These are phyloP conservation scores for Alviniconcha strummeri DNA, from an alignment of 2,888 invertebrate genomes.

Conservation along the genomic window DNA sequence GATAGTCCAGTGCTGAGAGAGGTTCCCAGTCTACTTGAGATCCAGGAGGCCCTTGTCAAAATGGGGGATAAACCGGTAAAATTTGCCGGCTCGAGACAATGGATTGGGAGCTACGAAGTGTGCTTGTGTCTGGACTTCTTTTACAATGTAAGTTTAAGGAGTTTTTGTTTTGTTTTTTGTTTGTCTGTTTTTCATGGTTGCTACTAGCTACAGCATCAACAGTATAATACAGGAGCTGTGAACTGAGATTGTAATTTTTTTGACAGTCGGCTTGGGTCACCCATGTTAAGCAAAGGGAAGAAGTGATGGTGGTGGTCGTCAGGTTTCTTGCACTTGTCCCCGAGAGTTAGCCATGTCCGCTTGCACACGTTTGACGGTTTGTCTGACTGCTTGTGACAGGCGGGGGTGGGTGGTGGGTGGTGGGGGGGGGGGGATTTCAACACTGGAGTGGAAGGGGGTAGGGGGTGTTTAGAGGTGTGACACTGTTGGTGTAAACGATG, in stretches of 20 bases:
- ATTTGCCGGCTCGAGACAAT: slow-evolving; percentile 92
- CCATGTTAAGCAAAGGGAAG: not conserved
- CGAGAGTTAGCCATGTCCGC: too few species aligned
- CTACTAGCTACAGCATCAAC: not conserved
- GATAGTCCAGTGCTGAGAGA: slow-evolving; percentile 23
- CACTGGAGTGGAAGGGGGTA: too few species aligned
- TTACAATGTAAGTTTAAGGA: slow-evolving; percentile 73
- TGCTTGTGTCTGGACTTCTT: slow-evolving; percentile 90
- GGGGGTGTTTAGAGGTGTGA: too few species aligned
- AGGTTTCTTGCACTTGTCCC: too few species aligned
- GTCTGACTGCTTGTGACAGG: too few species aligned
- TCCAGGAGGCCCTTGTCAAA: slow-evolving; percentile 88
- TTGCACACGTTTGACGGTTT: too few species aligned
- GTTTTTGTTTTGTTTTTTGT: not conserved
- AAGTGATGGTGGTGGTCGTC: not conserved
- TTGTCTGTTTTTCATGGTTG: not conserved
- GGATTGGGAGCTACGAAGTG: slow-evolving; percentile 99
- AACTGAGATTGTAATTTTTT: too few species aligned
- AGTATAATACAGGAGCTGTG: not conserved
- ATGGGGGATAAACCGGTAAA: slow-evolving; percentile 92
- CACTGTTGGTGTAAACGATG: too few species aligned
- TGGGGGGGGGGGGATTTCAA: too few species aligned
- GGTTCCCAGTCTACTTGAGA: slow-evolving; percentile 80
- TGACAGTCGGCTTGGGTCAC: too few species aligned
- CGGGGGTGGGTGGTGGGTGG: too few species aligned